Evolutionary conservation across 2,888 invertebrate genomes (phyloP), one percentile per base, ranked within the genome.

Genomic region (Tenthredo amoena): DNA sequence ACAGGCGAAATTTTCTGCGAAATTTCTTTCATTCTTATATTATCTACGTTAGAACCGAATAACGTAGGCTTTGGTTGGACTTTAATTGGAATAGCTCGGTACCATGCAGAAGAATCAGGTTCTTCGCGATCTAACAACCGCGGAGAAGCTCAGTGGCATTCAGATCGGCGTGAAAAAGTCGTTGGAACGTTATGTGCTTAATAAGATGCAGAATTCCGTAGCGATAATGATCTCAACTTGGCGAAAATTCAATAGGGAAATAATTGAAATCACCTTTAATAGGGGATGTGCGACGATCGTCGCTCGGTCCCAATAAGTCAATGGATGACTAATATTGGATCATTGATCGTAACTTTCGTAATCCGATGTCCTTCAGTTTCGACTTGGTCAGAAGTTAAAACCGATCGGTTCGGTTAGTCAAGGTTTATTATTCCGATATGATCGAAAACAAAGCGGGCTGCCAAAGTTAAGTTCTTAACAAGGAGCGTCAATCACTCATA

Each of bases 401-500:
- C 50, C 77, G 34, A 77, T 77, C 77, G 50, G 15, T 50, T 21
- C 7, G 55, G 31, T 77, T 15, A 77, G 77, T 77, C 77, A 55
- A 77, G 55, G 77, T 77, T 77, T 47, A 55, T 31, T 74, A 21
- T 74, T 74, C 21, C 18, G 55, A 77, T 31, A 50, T 21, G 18
- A 77, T 50, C 31, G 50, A 55, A 77, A 50, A 77, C 50, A 77
- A 77, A 77, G 34, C 50, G 77, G 26, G 50, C 77, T 55, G 77
- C 50, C 77, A 55, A 55, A 55, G 47, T 5, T 6, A 55, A 55
- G 9, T 77, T 12, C 77, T 55, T 12, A 50, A 50, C 76, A 77
- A 50, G 77, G 47, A 50, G 77, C 77, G 77, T 77, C 77, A 55
- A 77, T 77, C 77, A 77, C 55, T 77, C 47, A 55, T 55, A 77